phyloP scores from a whole-genome alignment of 2,113 vertebrate species.

The Mormyrus lacerda region DNA sequence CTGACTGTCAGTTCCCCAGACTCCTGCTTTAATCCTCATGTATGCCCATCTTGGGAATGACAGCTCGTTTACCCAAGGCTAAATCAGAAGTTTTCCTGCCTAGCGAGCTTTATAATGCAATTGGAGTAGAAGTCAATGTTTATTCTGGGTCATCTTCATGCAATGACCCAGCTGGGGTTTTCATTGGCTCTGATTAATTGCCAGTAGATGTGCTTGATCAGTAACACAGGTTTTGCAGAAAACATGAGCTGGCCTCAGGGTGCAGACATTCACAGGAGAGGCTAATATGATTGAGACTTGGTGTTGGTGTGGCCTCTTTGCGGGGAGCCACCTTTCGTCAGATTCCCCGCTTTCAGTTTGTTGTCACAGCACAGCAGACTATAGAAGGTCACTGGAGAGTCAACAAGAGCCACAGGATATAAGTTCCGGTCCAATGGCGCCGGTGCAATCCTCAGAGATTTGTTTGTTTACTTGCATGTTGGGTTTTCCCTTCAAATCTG shows the following conservation, averaged over 20 bases:
- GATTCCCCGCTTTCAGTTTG: neutral
- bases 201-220: neutral
- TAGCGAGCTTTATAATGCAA: neutral
- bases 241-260: neutral
- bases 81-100: neutral
- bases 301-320: neutral
- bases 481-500: constrained; percentile 43
- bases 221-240: neutral
- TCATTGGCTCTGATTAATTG: neutral
- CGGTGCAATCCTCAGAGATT: constrained; percentile 8
- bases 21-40: neutral
- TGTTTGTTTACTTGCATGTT: constrained; percentile 44
- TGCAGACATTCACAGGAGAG: neutral
- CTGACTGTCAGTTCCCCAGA: neutral
- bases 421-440: constrained; percentile 21
- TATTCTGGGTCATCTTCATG: neutral
- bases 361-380: neutral
- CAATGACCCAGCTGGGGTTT: neutral
- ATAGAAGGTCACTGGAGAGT: constrained; percentile 8
- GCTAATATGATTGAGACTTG: neutral
- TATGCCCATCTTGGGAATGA: neutral
- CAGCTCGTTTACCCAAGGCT: neutral
- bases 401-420: constrained; percentile 9
- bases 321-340: neutral
- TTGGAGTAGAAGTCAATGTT: neutral